Conservation (phyloP, 2,797 vertebrate species). For the Mus spretus region DNA sequence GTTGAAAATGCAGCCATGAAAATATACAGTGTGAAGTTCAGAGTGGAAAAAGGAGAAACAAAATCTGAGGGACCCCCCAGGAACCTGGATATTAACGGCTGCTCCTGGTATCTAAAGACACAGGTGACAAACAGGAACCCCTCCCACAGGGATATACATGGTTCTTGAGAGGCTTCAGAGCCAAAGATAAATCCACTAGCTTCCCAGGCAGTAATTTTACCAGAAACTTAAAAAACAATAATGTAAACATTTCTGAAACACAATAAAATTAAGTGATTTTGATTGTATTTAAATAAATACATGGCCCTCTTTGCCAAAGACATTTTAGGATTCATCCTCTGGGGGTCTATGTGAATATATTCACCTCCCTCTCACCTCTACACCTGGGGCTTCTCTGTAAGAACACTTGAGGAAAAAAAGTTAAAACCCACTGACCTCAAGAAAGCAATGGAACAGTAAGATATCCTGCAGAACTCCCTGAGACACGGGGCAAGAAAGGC, state of each 20-base stretch:
- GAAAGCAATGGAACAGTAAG: not conserved
- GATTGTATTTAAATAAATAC: conserved; percentile 31
- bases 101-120: conserved; percentile 17
- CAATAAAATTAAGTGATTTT: not conserved
- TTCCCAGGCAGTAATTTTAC: not conserved
- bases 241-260: not conserved
- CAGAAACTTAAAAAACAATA: not conserved
- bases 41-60: not conserved
- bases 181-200: not conserved
- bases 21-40: conserved; percentile 16
- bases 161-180: not conserved
- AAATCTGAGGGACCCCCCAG: not conserved
- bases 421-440: not conserved
- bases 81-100: not conserved
- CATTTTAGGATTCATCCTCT: not conserved
- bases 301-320: not conserved
- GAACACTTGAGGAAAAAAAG: not conserved
- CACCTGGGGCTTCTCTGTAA: not conserved
- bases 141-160: not conserved
- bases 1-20: not conserved
- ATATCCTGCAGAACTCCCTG: conserved; percentile 36
- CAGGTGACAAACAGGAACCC: not conserved
- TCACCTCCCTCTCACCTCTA: not conserved
- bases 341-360: not conserved
- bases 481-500: not conserved